Evolutionary conservation across 2,888 invertebrate genomes (phyloP).

Genomic region (Lasioglossum figueresi): DNA sequence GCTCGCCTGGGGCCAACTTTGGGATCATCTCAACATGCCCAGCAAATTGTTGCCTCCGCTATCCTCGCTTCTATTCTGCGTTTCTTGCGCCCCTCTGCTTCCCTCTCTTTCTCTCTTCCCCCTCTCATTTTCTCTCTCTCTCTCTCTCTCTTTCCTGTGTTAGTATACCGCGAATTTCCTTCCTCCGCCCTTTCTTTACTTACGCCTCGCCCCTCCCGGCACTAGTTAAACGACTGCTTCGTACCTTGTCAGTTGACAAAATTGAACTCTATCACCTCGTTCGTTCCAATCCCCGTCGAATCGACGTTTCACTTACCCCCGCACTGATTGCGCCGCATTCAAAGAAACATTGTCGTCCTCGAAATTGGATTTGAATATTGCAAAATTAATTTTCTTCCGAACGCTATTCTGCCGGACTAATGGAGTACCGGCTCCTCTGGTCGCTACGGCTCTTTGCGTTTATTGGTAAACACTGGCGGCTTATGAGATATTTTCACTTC

Average conservation of each 20-base stretch:
- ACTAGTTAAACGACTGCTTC: constrained; percentile 56
- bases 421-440: neutral
- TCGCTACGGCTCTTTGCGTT: neutral
- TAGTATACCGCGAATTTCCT: constrained; percentile 44
- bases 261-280: constrained; percentile 52
- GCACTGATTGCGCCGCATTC: constrained; percentile 23
- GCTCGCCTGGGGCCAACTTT: constrained; percentile 71
- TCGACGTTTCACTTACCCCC: constrained; percentile 51
- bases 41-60: constrained; percentile 69
- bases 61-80: constrained; percentile 42
- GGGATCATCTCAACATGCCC: constrained; percentile 70
- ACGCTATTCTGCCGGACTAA: neutral
- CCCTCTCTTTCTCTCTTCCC: neutral
- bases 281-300: constrained; percentile 23
- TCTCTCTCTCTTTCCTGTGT: neutral
- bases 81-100: constrained; percentile 9
- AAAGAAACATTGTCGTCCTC: constrained; percentile 31
- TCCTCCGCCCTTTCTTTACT: constrained; percentile 34
- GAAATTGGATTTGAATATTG: constrained; percentile 2
- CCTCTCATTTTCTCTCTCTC: neutral
- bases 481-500: neutral
- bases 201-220: constrained; percentile 33
- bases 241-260: constrained; percentile 54
- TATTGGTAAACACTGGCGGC: neutral
- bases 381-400: constrained; percentile 3